phyloP scores from a whole-genome alignment of 2,113 vertebrate genomes.

The Numenius arquata region DNA sequence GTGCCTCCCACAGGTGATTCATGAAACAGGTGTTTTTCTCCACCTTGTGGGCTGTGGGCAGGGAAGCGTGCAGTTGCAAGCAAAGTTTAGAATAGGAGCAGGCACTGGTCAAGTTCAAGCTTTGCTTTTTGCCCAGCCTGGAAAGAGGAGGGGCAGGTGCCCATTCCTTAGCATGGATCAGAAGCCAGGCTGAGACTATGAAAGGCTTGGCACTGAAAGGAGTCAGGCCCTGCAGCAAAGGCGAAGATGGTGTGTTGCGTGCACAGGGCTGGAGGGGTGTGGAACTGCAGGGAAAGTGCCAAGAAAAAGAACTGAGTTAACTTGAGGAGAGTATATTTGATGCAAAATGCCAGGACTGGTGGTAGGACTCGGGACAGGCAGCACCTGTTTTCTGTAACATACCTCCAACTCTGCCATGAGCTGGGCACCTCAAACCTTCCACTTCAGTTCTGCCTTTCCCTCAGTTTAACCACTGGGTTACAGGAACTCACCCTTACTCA shows the following conservation, averaged over 20 bases:
- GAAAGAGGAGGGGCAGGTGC: background rate
- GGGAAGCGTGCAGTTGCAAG: background rate
- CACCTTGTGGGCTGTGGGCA: background rate
- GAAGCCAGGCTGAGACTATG: background rate
- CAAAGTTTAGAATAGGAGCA: background rate
- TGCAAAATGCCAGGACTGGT: background rate
- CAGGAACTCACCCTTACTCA: background rate
- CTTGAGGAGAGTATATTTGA: background rate
- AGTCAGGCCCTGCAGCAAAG: background rate
- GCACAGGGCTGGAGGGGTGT: background rate
- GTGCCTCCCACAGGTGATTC: background rate
- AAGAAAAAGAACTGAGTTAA: background rate
- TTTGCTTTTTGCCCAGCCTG: background rate
- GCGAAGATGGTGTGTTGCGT: rapidly evolving
- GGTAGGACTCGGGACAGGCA: background rate
- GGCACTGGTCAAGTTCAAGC: background rate
- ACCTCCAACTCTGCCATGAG: background rate
- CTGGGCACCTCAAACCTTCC: background rate
- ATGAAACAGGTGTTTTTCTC: background rate
- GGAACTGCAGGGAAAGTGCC: background rate
- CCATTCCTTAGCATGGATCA: background rate
- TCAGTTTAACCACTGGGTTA: background rate
- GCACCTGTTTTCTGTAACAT: background rate
- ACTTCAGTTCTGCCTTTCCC: background rate
- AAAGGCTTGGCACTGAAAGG: background rate